Percentiles rank a stretch among this genome's conserved stretches.
Conservation (phyloP, 53 echinoderm and acorn worm species). For the Antedon mediterranea region DNA sequence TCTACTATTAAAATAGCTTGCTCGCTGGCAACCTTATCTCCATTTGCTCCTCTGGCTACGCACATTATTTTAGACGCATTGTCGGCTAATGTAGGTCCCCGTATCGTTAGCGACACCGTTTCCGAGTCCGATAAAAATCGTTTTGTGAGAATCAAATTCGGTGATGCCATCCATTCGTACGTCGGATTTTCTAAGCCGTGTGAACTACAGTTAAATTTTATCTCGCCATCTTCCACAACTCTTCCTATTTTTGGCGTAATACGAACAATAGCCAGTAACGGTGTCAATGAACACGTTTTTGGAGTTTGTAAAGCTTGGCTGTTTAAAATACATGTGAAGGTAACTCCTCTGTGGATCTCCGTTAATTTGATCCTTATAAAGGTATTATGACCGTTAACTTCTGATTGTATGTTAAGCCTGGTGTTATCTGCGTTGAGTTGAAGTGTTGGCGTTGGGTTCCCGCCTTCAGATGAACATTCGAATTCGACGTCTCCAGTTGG, state of each 20-base stretch:
- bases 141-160: not conserved
- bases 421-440: not conserved
- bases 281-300: not conserved
- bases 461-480: not conserved
- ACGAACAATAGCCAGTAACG: not conserved
- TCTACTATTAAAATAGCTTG: not conserved
- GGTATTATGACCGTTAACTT: not conserved
- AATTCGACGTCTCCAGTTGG: not conserved
- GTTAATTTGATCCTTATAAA: not conserved
- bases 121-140: not conserved
- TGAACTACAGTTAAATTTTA: not conserved
- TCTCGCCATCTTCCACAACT: not conserved
- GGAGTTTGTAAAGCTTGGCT: not conserved
- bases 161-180: not conserved
- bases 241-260: not conserved
- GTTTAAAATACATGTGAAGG: not conserved
- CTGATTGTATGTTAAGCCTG: not conserved
- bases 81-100: not conserved
- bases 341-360: not conserved
- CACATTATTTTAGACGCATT: not conserved
- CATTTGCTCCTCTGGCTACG: not conserved
- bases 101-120: not conserved
- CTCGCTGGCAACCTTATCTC: not conserved
- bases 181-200: not conserved
- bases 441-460: not conserved